Conservation (phyloP, 2,888 invertebrate genomes). For the Andrena hattorfiana region DNA sequence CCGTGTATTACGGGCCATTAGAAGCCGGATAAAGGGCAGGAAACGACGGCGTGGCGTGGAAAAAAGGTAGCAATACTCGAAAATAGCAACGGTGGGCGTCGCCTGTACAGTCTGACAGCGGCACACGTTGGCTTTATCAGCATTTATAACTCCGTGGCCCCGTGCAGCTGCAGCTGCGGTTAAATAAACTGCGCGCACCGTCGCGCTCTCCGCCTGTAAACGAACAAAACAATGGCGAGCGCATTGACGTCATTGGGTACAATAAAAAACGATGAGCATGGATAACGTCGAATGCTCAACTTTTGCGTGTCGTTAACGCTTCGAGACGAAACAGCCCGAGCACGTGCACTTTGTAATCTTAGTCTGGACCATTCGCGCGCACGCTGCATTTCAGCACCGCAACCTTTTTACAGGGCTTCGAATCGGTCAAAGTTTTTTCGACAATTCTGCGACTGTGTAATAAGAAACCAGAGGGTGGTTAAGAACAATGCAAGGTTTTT, state of each 20-base stretch:
- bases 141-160: conserved; percentile 65
- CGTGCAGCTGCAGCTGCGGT: conserved; percentile 59
- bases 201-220: conserved; percentile 21
- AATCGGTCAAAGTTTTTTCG: too few species aligned
- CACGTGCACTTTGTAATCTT: conserved; percentile 11
- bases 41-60: neutral
- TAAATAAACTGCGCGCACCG: conserved; percentile 66
- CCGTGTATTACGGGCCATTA: neutral
- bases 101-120: conserved; percentile 44
- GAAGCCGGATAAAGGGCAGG: conserved; percentile 26
- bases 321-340: neutral
- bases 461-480: too few species aligned
- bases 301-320: conserved; percentile 49
- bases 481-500: too few species aligned
- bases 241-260: conserved; percentile 62
- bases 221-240: conserved; percentile 68
- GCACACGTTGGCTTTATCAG: conserved; percentile 59
- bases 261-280: conserved; percentile 45
- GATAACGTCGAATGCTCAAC: conserved; percentile 41
- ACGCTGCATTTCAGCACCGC: neutral
- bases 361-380: neutral
- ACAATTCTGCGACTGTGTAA: too few species aligned
- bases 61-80: conserved; percentile 52
- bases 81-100: conserved; percentile 59
- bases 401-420: neutral